phyloP scores from a whole-genome alignment of 2,113 vertebrate genomes.

The Colistium nudipinnis region DNA sequence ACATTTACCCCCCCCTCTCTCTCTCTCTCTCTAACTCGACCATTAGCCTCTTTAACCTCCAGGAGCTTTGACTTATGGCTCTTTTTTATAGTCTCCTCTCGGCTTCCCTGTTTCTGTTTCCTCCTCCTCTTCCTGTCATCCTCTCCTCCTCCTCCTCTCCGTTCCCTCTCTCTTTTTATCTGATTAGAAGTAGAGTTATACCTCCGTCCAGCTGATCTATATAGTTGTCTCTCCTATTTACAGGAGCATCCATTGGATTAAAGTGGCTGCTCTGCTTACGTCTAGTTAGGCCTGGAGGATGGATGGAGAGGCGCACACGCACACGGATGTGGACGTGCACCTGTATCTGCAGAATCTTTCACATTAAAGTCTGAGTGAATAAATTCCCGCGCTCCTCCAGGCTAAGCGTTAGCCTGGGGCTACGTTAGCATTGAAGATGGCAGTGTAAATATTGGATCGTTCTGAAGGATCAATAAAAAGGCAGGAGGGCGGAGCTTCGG shows the following conservation, averaged over 20 bases:
- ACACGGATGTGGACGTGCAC: background rate
- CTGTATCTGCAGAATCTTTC: no score
- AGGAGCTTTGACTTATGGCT: slow-evolving; percentile 10
- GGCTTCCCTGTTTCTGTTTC: slow-evolving; percentile 1
- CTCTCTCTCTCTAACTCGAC: slow-evolving; percentile 26
- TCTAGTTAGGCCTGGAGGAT: slow-evolving; percentile 54
- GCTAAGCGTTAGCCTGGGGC: no score
- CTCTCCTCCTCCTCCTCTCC: background rate
- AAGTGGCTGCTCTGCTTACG: slow-evolving; percentile 50
- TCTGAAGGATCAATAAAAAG: no score
- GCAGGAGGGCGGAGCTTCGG: no score
- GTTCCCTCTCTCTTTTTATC: slow-evolving; percentile 48
- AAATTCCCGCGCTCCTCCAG: no score
- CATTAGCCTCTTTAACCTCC: slow-evolving; percentile 23
- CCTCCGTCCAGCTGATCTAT: slow-evolving; percentile 59
- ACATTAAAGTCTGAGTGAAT: no score
- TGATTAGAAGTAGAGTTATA: slow-evolving; percentile 66
- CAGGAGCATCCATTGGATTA: slow-evolving; percentile 61
- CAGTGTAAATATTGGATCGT: no score
- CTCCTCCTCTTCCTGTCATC: background rate
- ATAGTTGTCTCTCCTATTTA: slow-evolving; percentile 64
- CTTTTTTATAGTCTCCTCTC: slow-evolving; percentile 16
- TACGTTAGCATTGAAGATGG: no score
- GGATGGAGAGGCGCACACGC: slow-evolving; percentile 24
- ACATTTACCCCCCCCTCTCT: slow-evolving; percentile 18